Conservation (phyloP, 2,113 vertebrate genomes). For the Actenoides hombroni region DNA sequence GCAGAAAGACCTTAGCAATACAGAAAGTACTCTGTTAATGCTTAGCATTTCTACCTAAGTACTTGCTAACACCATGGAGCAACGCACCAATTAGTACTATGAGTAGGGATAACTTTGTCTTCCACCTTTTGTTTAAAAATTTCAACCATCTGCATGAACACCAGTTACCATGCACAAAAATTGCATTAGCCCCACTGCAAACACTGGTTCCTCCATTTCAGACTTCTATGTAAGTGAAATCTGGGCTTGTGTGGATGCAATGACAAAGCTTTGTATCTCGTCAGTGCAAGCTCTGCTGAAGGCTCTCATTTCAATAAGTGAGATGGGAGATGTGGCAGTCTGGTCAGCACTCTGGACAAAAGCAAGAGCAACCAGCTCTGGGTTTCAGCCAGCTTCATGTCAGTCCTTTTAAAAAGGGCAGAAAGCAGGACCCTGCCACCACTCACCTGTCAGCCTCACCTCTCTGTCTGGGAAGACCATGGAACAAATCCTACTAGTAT, state of each 20-base stretch:
- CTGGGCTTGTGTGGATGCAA: fast-evolving
- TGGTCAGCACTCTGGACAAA: background rate
- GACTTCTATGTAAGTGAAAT: background rate
- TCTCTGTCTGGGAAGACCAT: background rate
- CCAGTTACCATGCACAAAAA: background rate
- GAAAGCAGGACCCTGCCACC: background rate
- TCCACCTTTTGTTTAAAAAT: background rate
- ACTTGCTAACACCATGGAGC: background rate
- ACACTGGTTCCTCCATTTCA: background rate
- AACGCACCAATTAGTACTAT: background rate
- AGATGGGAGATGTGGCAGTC: background rate
- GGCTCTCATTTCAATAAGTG: background rate
- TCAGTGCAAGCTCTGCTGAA: background rate
- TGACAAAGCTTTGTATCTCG: background rate
- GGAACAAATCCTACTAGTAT: background rate
- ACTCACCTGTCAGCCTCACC: background rate
- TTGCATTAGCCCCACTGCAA: background rate
- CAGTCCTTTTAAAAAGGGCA: background rate
- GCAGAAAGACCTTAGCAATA: background rate
- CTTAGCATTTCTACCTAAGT: background rate
- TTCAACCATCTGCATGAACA: background rate
- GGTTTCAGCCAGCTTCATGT: background rate
- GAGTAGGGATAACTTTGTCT: background rate
- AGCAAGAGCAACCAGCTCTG: background rate
- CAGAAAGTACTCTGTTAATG: background rate